Evolutionary conservation across 2,797 vertebrate species (phyloP).

Genomic region (Parotocinclus haroldoi): DNA sequence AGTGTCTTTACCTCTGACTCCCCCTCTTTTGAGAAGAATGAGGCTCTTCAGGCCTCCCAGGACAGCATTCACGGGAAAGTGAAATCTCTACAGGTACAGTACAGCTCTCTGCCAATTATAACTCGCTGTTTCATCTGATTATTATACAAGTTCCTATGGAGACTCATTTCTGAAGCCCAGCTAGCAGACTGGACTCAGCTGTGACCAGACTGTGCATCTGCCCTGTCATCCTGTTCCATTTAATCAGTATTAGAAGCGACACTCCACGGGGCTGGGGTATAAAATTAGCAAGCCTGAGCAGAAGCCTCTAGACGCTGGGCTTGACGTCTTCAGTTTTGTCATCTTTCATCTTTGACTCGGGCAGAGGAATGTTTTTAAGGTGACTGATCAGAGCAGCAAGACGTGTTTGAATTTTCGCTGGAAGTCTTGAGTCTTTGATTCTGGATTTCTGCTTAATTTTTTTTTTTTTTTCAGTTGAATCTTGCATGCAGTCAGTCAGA

Average conservation of each 20-base stretch:
- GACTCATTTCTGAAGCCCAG: neutral
- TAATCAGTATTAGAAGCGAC: constrained; percentile 30
- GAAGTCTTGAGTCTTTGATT: neutral
- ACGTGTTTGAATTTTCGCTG: too few relatives aligned
- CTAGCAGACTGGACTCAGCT: constrained; percentile 1
- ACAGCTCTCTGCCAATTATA: too few relatives aligned
- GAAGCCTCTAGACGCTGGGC: constrained; percentile 20
- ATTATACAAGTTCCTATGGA: neutral
- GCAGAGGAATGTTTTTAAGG: constrained; percentile 3
- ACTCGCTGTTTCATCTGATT: too few relatives aligned
- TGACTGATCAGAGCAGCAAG: neutral
- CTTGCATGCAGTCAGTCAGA: too few relatives aligned
- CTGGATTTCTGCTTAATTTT: neutral
- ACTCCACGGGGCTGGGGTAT: constrained; percentile 23
- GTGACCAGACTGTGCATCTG: neutral
- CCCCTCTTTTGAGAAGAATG: constrained; percentile 60
- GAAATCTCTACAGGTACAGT: constrained; percentile 78
- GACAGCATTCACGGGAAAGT: constrained; percentile 79
- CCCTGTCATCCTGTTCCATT: constrained; percentile 17
- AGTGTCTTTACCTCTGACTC: constrained; percentile 80
- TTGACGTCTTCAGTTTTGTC: constrained; percentile 29
- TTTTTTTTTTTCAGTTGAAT: too few relatives aligned
- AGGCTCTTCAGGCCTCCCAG: constrained; percentile 64
- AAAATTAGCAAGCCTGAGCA: constrained; percentile 38
- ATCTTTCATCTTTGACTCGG: constrained; percentile 1